phyloP scores from a whole-genome alignment of 2,797 vertebrate species.

The Vultur gryphus region DNA sequence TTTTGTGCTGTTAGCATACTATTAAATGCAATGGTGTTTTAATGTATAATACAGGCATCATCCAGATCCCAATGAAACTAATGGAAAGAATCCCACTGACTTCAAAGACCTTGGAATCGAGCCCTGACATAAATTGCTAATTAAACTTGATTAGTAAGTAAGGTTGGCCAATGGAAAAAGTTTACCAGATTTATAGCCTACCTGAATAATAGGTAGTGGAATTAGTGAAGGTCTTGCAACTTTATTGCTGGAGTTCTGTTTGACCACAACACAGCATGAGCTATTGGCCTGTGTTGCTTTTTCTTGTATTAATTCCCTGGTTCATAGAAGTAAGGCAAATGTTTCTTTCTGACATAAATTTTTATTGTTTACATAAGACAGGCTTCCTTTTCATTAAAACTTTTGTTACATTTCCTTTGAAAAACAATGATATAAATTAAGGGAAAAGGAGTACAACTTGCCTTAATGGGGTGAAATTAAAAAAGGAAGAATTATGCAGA shows the following conservation, averaged over 20 bases:
- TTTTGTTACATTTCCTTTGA: constrained; percentile 42
- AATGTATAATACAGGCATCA: neutral
- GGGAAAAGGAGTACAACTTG: constrained; percentile 12
- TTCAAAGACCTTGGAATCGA: constrained; percentile 13
- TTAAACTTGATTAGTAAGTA: constrained; percentile 20
- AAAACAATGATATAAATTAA: constrained; percentile 45
- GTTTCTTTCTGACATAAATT: neutral
- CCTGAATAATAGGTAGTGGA: neutral
- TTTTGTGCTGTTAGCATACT: neutral
- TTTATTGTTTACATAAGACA: neutral
- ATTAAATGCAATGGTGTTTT: neutral
- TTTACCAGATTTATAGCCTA: neutral
- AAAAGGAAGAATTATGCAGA: neutral
- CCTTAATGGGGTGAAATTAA: neutral
- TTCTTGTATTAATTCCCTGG: neutral
- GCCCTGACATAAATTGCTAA: neutral
- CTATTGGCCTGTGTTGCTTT: neutral
- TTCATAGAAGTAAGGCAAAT: neutral
- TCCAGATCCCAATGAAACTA: neutral
- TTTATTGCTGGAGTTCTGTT: neutral
- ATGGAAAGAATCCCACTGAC: neutral
- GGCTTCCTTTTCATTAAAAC: constrained; percentile 19
- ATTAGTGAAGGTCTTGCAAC: neutral
- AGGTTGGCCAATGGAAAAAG: neutral
- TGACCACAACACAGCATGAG: neutral